Evolutionary conservation across 2,797 vertebrate species (phyloP).

Genomic region (Paratrypauchen microcephalus): DNA sequence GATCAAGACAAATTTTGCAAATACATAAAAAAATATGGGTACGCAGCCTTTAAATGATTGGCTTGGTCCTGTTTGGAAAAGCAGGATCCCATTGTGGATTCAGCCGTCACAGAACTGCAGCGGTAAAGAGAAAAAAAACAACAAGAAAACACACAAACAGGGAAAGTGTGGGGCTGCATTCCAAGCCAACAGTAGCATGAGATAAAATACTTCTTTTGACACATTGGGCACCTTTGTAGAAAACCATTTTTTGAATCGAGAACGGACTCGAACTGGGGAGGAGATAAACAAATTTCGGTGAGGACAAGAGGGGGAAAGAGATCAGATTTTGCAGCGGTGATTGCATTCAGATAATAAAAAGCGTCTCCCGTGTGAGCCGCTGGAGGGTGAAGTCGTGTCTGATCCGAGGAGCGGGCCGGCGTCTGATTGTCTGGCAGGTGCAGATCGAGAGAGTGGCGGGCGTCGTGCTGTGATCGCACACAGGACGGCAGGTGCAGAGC

Average conservation of each 20-base stretch:
- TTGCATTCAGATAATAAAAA: conserved; percentile 57
- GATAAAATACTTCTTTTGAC: conserved; percentile 28
- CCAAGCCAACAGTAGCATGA: conserved; percentile 32
- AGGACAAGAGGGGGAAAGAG: neutral
- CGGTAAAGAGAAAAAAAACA: conserved; percentile 34
- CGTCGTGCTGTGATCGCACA: conserved; percentile 45
- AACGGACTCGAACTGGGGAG: neutral
- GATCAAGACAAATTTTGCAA: too few species aligned
- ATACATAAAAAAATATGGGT: too few species aligned
- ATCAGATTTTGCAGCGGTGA: conserved; percentile 52
- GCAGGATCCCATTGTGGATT: conserved; percentile 41
- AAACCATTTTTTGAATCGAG: neutral
- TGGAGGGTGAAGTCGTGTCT: conserved; percentile 18
- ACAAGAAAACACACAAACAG: conserved; percentile 28
- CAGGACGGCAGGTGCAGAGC: conserved; percentile 49
- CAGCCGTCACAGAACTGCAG: conserved; percentile 32
- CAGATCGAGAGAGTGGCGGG: conserved; percentile 20
- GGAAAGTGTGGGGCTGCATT: conserved; percentile 23
- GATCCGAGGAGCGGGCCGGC: conserved; percentile 45
- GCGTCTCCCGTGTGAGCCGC: conserved; percentile 23
- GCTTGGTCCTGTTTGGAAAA: conserved; percentile 35
- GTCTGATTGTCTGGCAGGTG: conserved; percentile 54
- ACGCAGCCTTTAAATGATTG: too few species aligned
- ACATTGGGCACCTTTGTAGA: conserved; percentile 29
- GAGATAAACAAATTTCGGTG: neutral